Percentiles rank a stretch among this genome's conserved stretches.
Conservation (phyloP, 2,888 invertebrate genomes). For the Pantelozetes paolii region DNA sequence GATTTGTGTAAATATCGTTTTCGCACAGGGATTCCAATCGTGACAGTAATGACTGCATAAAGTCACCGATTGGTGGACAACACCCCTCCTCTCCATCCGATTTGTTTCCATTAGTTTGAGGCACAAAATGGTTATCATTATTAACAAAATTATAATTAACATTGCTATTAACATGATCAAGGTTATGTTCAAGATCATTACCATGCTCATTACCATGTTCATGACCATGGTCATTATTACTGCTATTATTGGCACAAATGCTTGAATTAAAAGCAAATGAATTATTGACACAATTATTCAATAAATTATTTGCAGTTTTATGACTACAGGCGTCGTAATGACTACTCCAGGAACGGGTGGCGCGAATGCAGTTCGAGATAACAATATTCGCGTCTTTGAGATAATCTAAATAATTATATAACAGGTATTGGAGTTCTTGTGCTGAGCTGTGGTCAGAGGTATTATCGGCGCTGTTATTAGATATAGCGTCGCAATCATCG, state of each 20-base stretch:
- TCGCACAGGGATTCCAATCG: conserved; percentile 77
- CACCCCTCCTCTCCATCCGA: neutral
- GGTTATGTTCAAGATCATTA: too few species aligned
- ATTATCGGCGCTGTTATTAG: neutral
- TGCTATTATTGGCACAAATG: conserved; percentile 2
- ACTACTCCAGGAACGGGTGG: conserved; percentile 26
- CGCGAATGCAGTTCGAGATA: conserved; percentile 42
- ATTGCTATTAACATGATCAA: too few species aligned
- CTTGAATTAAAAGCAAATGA: neutral
- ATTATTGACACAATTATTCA: conserved; percentile 8
- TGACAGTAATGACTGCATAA: conserved; percentile 72
- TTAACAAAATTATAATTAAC: neutral
- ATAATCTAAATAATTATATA: conserved; percentile 59
- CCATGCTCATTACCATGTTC: too few species aligned
- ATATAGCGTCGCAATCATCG: conserved; percentile 36
- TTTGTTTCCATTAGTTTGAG: conserved; percentile 1
- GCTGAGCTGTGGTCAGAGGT: neutral
- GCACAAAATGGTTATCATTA: conserved; percentile 32
- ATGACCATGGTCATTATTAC: too few species aligned
- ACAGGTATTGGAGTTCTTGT: conserved; percentile 47
- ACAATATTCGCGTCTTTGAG: conserved; percentile 75
- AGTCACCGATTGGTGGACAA: conserved; percentile 59
- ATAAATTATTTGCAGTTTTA: conserved; percentile 7
- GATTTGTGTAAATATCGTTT: conserved; percentile 77
- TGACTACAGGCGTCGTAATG: conserved; percentile 18